Base-by-base conservation (phyloP, 2,113 vertebrate species). In the Neopipo cinnamomea region DNA sequence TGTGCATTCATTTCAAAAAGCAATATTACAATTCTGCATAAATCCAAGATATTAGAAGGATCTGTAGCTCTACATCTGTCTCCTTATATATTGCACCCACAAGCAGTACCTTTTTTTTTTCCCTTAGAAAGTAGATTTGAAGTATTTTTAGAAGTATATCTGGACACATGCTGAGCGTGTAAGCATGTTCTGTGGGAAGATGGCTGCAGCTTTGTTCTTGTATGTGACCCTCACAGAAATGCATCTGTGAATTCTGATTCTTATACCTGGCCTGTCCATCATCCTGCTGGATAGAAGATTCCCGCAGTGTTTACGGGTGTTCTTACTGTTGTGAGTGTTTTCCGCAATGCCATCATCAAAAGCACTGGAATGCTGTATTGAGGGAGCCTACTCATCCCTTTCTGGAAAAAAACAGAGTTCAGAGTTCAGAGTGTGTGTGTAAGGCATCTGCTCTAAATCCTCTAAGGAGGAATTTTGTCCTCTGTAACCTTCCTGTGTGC, bases 1-100 rank as follows among this genome's bases (percentile, higher is more conserved):
- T 0, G 0, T 33, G 11, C 50, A 55, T 88, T 90, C 8, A 39
- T 86, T 90, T 96, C 63, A 39, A 22, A 66, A 91, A 62, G 8
- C 0, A 0, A 71, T 63, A 22, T 23, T 52, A 39, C 44, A 72
- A 4, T 70, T 81, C 22, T 65, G 24, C 3, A 2, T 55, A 41
- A 88, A 65, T 71, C 52, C 30, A 49, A 86, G 59, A 10, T 16
- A 20, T 71, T 71, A 50, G 42, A 83, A 90, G 55, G 42, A 47
- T 81, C 50, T 83, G 63, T 61, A 71, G 59, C 35, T 89, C 58
- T 44, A 83, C 31, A 14, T 79, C 66, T 88, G n/a, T 62, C 37
- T 50, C 65, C 75, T 37, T 47, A 19, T 42, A 18, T 89, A 67
- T 19, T 86, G 55, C 55, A 96, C 39, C 24, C 67, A 71, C 31